Evolutionary conservation across 1,140 invertebrate species (phyloP).

Genomic region (Drosophila ambigua): DNA sequence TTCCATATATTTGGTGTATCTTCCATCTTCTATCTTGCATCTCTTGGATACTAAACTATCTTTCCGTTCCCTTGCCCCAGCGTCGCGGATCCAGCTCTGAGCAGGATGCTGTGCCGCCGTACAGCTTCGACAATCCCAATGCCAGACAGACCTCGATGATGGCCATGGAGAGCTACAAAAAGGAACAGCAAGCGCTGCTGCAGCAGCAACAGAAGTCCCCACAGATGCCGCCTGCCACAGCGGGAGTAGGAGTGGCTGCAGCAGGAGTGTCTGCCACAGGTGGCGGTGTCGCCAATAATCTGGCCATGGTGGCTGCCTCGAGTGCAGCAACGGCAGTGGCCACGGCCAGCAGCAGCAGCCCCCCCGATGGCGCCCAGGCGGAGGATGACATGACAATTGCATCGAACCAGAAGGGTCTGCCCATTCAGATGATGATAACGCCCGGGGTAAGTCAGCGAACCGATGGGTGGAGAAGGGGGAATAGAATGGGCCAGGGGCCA

Average conservation of each 20-base stretch:
- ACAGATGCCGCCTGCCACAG: slow-evolving; percentile 24
- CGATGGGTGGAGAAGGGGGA: not conserved
- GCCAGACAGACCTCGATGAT: slow-evolving; percentile 81
- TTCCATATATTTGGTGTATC: no score
- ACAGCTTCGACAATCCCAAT: slow-evolving; percentile 82
- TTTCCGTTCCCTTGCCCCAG: slow-evolving; percentile 39
- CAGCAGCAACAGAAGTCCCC: slow-evolving; percentile 51
- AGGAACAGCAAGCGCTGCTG: slow-evolving; percentile 71
- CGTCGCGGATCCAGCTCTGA: slow-evolving; percentile 77
- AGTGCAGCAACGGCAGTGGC: slow-evolving; percentile 64
- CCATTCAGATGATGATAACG: slow-evolving; percentile 83
- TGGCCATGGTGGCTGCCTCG: slow-evolving; percentile 63
- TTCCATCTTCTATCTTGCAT: no score
- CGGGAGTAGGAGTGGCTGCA: slow-evolving; percentile 19
- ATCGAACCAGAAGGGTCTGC: slow-evolving; percentile 64
- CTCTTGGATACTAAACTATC: slow-evolving; percentile 5
- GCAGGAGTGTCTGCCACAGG: slow-evolving; percentile 19
- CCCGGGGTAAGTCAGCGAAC: slow-evolving; percentile 79
- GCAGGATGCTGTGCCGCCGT: slow-evolving; percentile 80
- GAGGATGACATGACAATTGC: slow-evolving; percentile 65
- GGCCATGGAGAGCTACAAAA: slow-evolving; percentile 81
- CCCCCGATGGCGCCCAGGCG: slow-evolving; percentile 19
- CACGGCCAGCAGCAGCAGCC: slow-evolving; percentile 39
- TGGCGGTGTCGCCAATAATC: slow-evolving; percentile 54
- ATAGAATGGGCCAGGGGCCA: not conserved